A percentile compares a stretch with the other conserved stretches of the same genome.
These are phyloP conservation scores for Heptranchias perlo DNA, from an alignment of 2,113 vertebrate species.

Conservation along the genomic window DNA sequence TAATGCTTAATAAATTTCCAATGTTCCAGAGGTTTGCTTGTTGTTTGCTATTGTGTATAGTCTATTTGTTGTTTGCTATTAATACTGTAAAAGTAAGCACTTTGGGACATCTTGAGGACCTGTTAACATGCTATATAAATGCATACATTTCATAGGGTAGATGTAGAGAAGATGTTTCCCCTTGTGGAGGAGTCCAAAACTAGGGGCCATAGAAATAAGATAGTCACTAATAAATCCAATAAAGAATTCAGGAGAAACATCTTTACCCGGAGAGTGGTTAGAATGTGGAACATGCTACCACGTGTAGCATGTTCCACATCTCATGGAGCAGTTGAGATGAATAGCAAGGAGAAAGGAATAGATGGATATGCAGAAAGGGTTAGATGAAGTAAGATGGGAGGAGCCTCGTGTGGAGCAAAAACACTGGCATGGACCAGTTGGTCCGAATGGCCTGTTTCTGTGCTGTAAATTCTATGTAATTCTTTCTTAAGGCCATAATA, in stretches of 20 bases:
- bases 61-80: not conserved
- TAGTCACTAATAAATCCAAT: no score
- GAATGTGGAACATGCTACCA: no score
- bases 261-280: no score
- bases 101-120: not conserved
- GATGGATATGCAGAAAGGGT: not conserved
- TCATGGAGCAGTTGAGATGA: not conserved
- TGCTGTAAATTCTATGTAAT: not conserved
- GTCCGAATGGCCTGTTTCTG: not conserved
- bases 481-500: not conserved
- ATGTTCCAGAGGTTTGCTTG: not conserved
- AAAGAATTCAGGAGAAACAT: no score
- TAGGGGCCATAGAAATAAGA: no score
- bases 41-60: not conserved
- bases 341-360: not conserved
- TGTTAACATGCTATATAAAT: not conserved
- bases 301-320: no score
- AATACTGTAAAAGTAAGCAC: not conserved
- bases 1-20: constrained; percentile 14
- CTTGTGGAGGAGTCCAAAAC: no score
- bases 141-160: not conserved
- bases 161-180: not conserved
- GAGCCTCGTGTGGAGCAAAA: not conserved
- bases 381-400: not conserved
- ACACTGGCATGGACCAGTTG: not conserved